A percentile compares a stretch with the other conserved stretches of the same genome.
Conservation (phyloP, 2,113 vertebrate species). For the Callopanchax toddi region DNA sequence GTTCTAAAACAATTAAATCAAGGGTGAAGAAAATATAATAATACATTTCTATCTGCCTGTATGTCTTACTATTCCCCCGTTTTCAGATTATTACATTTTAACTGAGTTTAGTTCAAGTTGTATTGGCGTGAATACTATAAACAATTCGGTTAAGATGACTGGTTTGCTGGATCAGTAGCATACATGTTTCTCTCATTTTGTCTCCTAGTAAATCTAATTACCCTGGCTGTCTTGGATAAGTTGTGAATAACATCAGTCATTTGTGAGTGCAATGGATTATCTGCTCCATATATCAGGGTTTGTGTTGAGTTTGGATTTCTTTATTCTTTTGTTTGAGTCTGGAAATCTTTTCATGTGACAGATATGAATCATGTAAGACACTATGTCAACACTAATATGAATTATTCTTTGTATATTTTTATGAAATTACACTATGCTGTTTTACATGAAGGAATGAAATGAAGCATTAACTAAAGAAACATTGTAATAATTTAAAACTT, state of each 20-base stretch:
- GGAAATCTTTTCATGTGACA: neutral
- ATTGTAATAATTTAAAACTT: too few species aligned
- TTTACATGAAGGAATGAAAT: too few species aligned
- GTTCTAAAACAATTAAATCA: constrained; percentile 25
- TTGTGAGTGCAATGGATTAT: neutral
- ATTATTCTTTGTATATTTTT: too few species aligned
- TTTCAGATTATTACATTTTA: constrained; percentile 35
- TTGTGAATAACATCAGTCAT: constrained; percentile 5
- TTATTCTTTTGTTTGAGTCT: neutral
- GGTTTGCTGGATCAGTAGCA: constrained; percentile 22
- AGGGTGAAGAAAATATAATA: neutral
- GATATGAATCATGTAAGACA: neutral
- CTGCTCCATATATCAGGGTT: neutral
- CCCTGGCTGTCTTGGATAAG: constrained; percentile 2
- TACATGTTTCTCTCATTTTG: constrained; percentile 3
- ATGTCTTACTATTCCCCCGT: neutral
- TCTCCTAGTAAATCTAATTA: constrained; percentile 19
- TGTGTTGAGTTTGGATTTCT: neutral
- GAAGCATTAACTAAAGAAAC: too few species aligned
- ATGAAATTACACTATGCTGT: too few species aligned
- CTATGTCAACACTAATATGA: too few species aligned
- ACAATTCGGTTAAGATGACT: neutral
- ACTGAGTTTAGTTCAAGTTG: constrained; percentile 25
- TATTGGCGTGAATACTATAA: constrained; percentile 19
- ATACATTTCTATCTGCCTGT: constrained; percentile 3